Evolutionary conservation across 2,113 vertebrate species (phyloP).

Genomic region (Pungitius pungitius): DNA sequence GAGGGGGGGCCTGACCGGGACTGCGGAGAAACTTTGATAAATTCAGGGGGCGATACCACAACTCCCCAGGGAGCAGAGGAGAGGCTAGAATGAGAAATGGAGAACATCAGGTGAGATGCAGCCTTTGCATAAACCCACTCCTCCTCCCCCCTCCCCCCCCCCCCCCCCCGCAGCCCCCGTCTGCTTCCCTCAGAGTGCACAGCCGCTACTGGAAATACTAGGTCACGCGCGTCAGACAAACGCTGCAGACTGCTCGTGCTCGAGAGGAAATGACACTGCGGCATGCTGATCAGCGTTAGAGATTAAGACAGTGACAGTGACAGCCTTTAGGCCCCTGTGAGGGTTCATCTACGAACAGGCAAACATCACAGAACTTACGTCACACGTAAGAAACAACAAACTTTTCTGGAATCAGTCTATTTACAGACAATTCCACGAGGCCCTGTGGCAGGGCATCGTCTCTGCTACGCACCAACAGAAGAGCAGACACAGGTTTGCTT

Average conservation of each 20-base stretch:
- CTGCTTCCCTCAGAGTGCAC: constrained; percentile 44
- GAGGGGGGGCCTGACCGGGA: constrained; percentile 3
- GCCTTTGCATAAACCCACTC: constrained; percentile 39
- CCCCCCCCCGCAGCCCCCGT: constrained; percentile 20
- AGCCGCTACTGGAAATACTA: constrained; percentile 56
- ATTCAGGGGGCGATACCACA: constrained; percentile 55
- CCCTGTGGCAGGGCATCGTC: not conserved
- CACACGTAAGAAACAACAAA: constrained; percentile 8
- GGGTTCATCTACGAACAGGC: constrained; percentile 5
- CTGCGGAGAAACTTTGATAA: constrained; percentile 60
- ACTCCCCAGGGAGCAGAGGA: constrained; percentile 45
- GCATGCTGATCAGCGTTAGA: constrained; percentile 38
- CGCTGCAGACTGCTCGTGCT: constrained; percentile 36
- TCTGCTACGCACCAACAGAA: constrained; percentile 16
- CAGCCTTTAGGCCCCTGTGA: not conserved
- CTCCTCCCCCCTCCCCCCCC: not conserved
- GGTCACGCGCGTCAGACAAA: constrained; percentile 45
- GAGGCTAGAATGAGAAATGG: constrained; percentile 61
- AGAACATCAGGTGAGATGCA: constrained; percentile 46
- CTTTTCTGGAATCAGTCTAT: not conserved
- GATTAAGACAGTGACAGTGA: constrained; percentile 10
- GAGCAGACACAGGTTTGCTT: constrained; percentile 8
- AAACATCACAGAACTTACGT: not conserved
- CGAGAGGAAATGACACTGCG: constrained; percentile 39
- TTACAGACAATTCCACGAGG: not conserved